phyloP scores from a whole-genome alignment of 2,113 vertebrate genomes.

The Nerophis lumbriciformis region DNA sequence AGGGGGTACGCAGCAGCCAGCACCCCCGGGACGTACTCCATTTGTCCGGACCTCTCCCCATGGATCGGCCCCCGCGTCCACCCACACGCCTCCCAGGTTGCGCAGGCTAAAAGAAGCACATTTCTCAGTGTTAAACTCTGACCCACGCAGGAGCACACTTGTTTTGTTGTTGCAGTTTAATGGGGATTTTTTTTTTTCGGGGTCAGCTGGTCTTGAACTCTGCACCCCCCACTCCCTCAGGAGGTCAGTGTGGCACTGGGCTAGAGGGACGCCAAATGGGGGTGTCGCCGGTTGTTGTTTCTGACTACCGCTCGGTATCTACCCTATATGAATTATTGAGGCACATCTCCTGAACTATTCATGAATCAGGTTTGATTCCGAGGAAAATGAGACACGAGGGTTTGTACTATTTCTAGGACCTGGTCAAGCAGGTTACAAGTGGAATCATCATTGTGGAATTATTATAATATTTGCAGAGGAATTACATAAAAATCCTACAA shows the following conservation, averaged over 20 bases:
- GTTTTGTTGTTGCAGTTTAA: conserved; percentile 50
- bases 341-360: background rate
- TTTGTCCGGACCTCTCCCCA: conserved; percentile 30
- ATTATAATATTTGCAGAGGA: no score
- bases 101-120: conserved; percentile 40
- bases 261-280: conserved; percentile 27
- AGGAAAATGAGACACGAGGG: background rate
- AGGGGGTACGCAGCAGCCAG: conserved; percentile 47
- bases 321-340: background rate
- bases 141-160: conserved; percentile 41
- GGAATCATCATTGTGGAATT: no score
- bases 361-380: conserved; percentile 3
- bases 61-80: conserved; percentile 29
- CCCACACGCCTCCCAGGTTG: conserved; percentile 43
- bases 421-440: no score
- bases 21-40: conserved; percentile 49
- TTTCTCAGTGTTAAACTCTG: conserved; percentile 19
- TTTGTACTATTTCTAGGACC: no score
- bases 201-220: conserved; percentile 49
- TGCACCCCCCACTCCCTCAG: conserved; percentile 19
- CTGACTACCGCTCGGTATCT: conserved; percentile 22
- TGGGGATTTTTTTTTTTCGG: conserved; percentile 34
- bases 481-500: no score
- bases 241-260: conserved; percentile 37
- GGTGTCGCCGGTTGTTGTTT: conserved; percentile 34